phyloP scores from a whole-genome alignment of 2,113 vertebrate species.

The Chionomys nivalis region DNA sequence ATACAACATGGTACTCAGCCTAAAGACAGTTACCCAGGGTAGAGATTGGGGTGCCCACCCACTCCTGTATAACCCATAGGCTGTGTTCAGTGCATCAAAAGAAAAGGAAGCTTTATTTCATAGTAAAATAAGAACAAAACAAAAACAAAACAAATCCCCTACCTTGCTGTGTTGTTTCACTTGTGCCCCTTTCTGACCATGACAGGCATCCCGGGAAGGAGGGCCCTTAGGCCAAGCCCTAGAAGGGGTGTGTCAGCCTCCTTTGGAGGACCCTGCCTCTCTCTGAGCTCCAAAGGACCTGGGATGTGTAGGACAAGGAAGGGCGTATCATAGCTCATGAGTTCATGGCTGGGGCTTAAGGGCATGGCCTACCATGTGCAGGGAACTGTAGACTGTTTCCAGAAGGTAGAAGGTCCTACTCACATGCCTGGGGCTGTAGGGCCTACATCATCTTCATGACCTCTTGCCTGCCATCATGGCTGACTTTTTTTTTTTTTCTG shows the following conservation, averaged over 20 bases:
- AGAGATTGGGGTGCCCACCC: no score
- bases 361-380: neutral
- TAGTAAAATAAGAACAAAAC: neutral
- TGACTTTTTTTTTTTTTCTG: neutral
- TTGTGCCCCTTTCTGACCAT: no score
- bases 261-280: neutral
- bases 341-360: neutral
- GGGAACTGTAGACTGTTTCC: neutral
- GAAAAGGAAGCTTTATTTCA: neutral
- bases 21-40: neutral
- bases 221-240: neutral
- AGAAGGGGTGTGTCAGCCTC: neutral
- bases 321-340: no score
- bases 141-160: no score
- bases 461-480: neutral
- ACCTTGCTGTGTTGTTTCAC: no score
- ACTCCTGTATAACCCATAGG: neutral
- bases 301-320: neutral
- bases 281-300: neutral
- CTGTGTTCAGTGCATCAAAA: neutral
- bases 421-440: neutral
- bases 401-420: neutral
- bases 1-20: neutral
- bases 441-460: neutral
- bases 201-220: neutral